Conservation (phyloP, 2,797 vertebrate species). For the Poecile montanus region DNA sequence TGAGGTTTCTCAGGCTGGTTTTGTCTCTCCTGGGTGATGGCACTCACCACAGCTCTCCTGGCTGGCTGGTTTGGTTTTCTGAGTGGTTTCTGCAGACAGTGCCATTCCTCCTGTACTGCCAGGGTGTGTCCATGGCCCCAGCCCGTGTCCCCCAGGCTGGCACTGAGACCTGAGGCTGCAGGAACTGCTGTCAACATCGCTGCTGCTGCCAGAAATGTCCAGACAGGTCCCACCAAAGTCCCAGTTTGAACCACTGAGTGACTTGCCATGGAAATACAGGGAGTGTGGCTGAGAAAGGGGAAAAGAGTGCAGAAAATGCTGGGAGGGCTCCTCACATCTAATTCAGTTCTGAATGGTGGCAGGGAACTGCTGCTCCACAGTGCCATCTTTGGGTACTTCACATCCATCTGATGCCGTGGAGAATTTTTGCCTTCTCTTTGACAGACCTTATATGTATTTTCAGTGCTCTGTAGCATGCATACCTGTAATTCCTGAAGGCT, state of each 20-base stretch:
- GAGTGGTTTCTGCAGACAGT: neutral
- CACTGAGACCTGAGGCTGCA: neutral
- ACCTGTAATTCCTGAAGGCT: neutral
- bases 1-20: neutral
- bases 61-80: neutral
- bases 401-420: neutral
- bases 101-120: neutral
- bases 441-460: too few relatives aligned
- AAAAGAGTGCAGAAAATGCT: neutral
- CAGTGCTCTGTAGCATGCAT: too few relatives aligned
- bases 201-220: rapidly evolving
- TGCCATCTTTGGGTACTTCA: constrained; percentile 8
- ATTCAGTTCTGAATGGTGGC: rapidly evolving
- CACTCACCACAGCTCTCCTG: too few relatives aligned
- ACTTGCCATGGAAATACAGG: neutral
- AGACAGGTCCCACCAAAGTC: neutral
- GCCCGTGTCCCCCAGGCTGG: neutral
- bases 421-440: neutral
- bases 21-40: neutral
- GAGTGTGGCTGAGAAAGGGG: neutral
- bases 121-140: neutral
- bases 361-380: neutral
- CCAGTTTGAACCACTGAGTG: neutral
- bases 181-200: neutral
- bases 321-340: neutral